Evolutionary conservation across 2,797 vertebrate species (phyloP).

Genomic region (Falco concolor): DNA sequence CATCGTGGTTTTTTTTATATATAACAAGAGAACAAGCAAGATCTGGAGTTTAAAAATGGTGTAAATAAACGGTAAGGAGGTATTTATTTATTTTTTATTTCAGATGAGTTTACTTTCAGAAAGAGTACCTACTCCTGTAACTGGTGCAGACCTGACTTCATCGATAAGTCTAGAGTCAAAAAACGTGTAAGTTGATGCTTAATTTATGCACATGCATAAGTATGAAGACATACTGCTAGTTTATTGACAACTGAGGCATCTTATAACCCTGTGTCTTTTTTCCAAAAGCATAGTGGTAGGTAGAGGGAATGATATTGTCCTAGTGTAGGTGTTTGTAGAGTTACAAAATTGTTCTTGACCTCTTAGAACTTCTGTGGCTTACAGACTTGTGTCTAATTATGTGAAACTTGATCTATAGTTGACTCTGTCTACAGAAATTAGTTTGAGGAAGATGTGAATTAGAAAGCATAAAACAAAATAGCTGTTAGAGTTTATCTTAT

Average conservation of each 20-base stretch:
- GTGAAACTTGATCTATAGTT: not conserved
- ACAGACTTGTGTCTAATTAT: not conserved
- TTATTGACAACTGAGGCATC: not conserved
- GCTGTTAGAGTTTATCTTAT: not conserved
- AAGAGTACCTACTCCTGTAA: slow-evolving; percentile 81
- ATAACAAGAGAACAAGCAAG: not conserved
- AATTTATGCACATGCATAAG: accelerated
- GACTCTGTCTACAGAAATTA: not conserved
- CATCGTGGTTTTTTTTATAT: not conserved
- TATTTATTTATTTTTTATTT: not conserved
- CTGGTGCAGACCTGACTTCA: slow-evolving; percentile 64
- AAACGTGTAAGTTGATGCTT: slow-evolving; percentile 73
- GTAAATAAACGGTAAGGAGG: not conserved
- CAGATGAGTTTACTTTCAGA: slow-evolving; percentile 83
- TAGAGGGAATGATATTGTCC: not conserved
- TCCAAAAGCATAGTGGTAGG: not conserved
- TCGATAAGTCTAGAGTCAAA: slow-evolving; percentile 74
- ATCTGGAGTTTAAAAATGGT: not conserved
- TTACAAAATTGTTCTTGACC: not conserved
- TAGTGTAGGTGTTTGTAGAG: not conserved
- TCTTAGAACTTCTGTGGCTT: not conserved
- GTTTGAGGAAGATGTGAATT: not conserved
- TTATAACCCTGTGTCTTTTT: not conserved
- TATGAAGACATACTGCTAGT: not conserved
- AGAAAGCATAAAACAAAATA: not conserved